Base-by-base conservation (phyloP, 2,113 vertebrate genomes). In the Phainopepla nitens region DNA sequence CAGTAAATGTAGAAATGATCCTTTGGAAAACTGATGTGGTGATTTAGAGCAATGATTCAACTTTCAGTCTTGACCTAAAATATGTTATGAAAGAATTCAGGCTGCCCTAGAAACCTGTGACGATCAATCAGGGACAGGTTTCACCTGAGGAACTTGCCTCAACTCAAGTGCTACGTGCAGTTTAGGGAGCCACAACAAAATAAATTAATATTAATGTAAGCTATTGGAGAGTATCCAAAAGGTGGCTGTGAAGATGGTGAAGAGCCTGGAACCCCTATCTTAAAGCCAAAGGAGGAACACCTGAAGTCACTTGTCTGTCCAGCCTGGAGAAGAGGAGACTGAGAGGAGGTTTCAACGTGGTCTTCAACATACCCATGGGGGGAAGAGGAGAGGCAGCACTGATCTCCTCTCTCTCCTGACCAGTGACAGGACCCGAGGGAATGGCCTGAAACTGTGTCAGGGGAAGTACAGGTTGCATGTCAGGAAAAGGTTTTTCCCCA, bases 381-480 rank as follows among this genome's bases (percentile, higher is more conserved):
- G 12, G 3, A 47, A 41, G 25, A 7, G 24, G 24, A 69, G 17
- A 16, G n/a, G 7, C 29, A 35, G 4, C 31, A 47, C 29, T 13
- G 47, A 54, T 31, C 41, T 68, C 10, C 33, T 25, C 27, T 45
- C 7, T 35, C 13, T 60, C 0, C 2, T 54, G n/a, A 25, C 7
- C n/a, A 68, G n/a, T 41, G 24, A 35, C 6, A 82, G 29, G 3
- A 41, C 2, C 1, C 0, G 0, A 54, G 47, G 17, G 21, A 61
- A 54, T 35, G 25, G 24, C 11, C n/a, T 76, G 29, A 24, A 61
- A 6, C 3, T 68, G 29, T 18, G 24, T 22, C 14, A 22, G 21
- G 5, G 14, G 5, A 69, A 8, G 25, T 31, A 61, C 9, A 61
- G 4, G 15, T 3, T 61, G 62, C 8, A 23, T 35, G 15, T 35